Evolutionary conservation across 2,888 invertebrate genomes (phyloP).

Genomic region (Tuta absoluta): DNA sequence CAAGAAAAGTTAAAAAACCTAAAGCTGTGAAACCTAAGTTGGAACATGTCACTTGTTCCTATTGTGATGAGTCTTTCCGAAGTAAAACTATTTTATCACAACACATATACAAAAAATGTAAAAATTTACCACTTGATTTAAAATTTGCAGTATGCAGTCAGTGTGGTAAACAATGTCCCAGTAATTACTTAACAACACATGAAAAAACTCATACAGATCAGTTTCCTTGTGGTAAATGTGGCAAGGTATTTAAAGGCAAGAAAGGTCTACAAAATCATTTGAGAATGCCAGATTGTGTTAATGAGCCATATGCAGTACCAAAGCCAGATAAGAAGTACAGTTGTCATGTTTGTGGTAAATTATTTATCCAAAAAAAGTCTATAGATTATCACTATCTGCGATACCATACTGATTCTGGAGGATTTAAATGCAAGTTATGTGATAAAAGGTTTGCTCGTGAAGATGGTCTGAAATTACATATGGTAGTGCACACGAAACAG

Average conservation of each 20-base stretch:
- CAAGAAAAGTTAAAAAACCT: not conserved
- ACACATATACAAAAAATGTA: not conserved
- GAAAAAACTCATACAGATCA: not conserved
- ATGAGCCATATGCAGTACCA: not conserved
- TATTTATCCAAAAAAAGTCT: not conserved
- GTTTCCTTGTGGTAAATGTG: not conserved
- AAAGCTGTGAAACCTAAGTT: not conserved
- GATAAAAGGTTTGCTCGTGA: conserved; percentile 34
- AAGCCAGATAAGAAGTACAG: not conserved
- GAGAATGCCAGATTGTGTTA: not conserved
- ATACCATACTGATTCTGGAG: not conserved
- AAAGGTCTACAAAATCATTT: not conserved
- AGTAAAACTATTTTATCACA: not conserved
- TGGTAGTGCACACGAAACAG: conserved; percentile 38
- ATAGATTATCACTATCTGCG: not conserved
- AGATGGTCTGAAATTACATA: conserved; percentile 34
- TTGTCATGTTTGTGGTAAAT: conserved; percentile 4
- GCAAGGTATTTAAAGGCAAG: not conserved
- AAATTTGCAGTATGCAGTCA: conserved; percentile 1
- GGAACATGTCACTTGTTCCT: not conserved
- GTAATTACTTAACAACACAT: not conserved
- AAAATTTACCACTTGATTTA: not conserved
- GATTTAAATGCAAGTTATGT: conserved; percentile 33
- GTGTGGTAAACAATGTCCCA: not conserved
- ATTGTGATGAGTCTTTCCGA: conserved; percentile 1